Percentiles rank a stretch among this genome's conserved stretches.
Conservation (phyloP, 1,140 invertebrate genomes). For the Philotrypesis tridentata region DNA sequence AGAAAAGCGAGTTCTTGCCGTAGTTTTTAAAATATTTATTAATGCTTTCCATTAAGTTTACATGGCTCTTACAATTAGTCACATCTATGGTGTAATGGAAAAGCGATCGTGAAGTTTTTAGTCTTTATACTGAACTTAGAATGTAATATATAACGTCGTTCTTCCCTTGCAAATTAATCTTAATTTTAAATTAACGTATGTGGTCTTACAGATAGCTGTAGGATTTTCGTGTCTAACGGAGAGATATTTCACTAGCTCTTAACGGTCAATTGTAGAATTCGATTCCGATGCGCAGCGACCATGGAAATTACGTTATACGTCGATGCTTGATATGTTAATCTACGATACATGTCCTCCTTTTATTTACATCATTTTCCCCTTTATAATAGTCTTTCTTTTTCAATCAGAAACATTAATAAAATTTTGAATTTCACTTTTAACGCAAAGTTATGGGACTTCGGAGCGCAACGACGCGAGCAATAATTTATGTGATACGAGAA, state of each 20-base stretch:
- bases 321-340: constrained; percentile 19
- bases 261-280: neutral
- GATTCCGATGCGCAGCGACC: constrained; percentile 11
- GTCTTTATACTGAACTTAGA: neutral
- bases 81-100: neutral
- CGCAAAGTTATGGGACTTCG: neutral
- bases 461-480: too few species aligned
- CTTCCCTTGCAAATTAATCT: constrained; percentile 4
- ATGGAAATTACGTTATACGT: constrained; percentile 4
- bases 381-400: neutral
- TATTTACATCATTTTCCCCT: constrained; percentile 2
- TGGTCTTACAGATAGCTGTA: neutral
- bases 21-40: constrained; percentile 33
- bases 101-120: neutral
- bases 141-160: neutral
- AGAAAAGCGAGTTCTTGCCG: neutral
- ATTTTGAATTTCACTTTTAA: neutral
- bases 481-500: too few species aligned
- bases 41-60: neutral
- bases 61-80: neutral
- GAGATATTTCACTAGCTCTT: neutral
- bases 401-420: constrained; percentile 7
- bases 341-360: constrained; percentile 2
- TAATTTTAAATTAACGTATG: neutral
- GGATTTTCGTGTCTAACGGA: neutral